A percentile compares a stretch with the other conserved stretches of the same genome.
These are phyloP conservation scores for Odontomachus brunneus DNA, from an alignment of 1,140 invertebrate genomes.

Conservation along the genomic window DNA sequence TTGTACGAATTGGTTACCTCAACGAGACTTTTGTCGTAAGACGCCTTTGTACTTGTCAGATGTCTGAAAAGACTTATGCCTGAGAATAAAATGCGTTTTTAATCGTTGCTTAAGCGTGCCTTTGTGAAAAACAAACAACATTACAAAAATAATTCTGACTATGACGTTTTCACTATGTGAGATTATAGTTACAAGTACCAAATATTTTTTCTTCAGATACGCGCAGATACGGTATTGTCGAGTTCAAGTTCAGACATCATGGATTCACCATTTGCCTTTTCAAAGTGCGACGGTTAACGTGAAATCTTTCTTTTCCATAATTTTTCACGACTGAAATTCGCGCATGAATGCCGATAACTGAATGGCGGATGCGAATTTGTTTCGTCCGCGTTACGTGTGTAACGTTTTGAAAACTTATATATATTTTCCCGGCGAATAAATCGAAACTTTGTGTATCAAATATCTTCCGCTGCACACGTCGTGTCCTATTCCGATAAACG, in stretches of 20 bases:
- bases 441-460: neutral
- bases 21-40: neutral
- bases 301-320: too few species aligned
- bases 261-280: too few species aligned
- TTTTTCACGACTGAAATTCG: too few species aligned
- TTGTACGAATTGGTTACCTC: neutral
- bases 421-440: neutral
- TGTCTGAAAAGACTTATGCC: slow-evolving; percentile 9
- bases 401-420: neutral
- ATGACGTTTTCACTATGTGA: too few species aligned
- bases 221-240: too few species aligned
- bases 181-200: too few species aligned
- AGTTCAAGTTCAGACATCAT: too few species aligned
- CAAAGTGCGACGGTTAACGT: too few species aligned
- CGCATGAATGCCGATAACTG: neutral
- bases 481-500: neutral
- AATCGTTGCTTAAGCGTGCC: slow-evolving; percentile 33
- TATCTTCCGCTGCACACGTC: neutral
- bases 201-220: too few species aligned
- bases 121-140: too few species aligned
- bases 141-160: too few species aligned
- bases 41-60: slow-evolving; percentile 24
- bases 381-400: neutral
- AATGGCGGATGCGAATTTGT: slow-evolving; percentile 34
- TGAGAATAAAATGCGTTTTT: slow-evolving; percentile 43